Evolutionary conservation across 30 jellyfish, hydroid and myxozoan species (phyloP), one percentile per base, ranked within the genome.

Genomic region (Turritopsis rubra): DNA sequence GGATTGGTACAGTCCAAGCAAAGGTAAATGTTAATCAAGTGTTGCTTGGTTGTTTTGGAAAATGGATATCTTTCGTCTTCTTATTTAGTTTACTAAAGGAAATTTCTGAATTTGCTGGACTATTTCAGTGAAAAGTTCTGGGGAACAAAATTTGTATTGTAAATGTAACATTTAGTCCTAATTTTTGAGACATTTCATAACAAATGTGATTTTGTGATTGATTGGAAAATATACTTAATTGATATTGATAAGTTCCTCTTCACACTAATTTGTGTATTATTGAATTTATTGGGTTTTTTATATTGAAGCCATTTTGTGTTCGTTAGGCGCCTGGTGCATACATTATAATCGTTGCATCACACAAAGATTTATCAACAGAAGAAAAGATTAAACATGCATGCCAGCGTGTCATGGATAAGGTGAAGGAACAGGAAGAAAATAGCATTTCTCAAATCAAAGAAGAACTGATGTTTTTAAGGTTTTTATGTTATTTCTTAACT

Each of bases 1-100:
- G 91, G 91, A 88, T 91, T 54, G 76, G 72, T 27, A 86, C 89
- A 28, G 83, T 91, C n/a, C 97, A 91, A 66, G 96, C 96, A 24
- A 91, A 91, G 97, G 97, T 91, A 80, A 26, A 23, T 80, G 17
- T 60, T 18, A 0, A 21, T 60, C 0, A 18, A 23, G 19, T 60
- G 0, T 23, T 18, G 19, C 21, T 60, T 0, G 22, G 73, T 60
- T 60, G 73, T 60, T 60, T 54, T 60, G 73, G 22, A 60, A 23
- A 60, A n/a, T n/a, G n/a, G n/a, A n/a, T n/a, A n/a, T n/a, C n/a
- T n/a, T n/a, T n/a, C n/a, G n/a, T n/a, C n/a, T n/a, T n/a, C n/a
- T n/a, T n/a, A n/a, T n/a, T n/a, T n/a, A n/a, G n/a, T n/a, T n/a
- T n/a, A n/a, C n/a, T n/a, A n/a, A n/a, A n/a, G n/a, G n/a, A n/a